A percentile compares a stretch with the other conserved stretches of the same genome.
Conservation (phyloP, 2,797 vertebrate species). For the Manis javanica region DNA sequence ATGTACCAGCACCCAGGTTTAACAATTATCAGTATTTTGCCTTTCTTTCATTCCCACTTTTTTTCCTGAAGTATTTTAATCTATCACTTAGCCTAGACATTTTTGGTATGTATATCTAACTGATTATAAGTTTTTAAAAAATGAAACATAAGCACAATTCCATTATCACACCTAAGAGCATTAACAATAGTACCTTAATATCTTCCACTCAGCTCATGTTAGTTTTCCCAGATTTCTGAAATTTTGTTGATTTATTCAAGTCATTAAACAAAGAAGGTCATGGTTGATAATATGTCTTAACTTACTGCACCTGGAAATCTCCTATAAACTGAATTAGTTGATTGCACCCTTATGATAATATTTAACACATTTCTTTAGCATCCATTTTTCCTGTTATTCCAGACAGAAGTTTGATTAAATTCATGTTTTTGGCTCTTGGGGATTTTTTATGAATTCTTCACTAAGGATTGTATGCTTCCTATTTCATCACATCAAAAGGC, state of each 20-base stretch:
- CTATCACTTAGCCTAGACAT: background rate
- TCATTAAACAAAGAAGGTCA: background rate
- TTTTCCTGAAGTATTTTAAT: background rate
- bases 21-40: background rate
- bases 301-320: background rate
- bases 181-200: background rate
- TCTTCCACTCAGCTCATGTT: background rate
- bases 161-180: background rate
- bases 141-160: background rate
- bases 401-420: background rate
- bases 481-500: background rate
- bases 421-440: background rate
- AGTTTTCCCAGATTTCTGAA: constrained; percentile 21
- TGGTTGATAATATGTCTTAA: background rate
- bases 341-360: background rate
- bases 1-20: background rate
- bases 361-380: background rate
- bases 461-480: background rate
- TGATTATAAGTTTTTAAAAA: background rate
- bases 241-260: background rate
- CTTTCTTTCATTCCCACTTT: background rate
- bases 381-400: background rate
- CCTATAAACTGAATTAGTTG: background rate
- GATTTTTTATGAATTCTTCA: background rate
- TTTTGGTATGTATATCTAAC: background rate